phyloP scores from a whole-genome alignment of 2,888 invertebrate genomes.

The Alentia gelatinosa region DNA sequence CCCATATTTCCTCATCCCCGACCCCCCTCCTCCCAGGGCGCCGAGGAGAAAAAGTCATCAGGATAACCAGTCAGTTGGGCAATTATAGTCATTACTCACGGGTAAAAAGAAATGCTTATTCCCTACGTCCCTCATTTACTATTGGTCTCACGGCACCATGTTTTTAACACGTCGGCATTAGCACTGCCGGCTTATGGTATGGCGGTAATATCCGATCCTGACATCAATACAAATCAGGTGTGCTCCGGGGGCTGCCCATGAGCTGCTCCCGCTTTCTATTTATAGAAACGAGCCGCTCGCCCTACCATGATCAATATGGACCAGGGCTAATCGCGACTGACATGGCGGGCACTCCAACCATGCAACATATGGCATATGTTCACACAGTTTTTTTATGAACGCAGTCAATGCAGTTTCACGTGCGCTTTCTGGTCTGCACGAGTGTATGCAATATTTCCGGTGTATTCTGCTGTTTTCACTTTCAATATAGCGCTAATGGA shows the following conservation, averaged over 20 bases:
- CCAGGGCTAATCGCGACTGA: background rate
- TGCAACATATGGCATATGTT: constrained; percentile 17
- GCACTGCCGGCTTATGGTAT: background rate
- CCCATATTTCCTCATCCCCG: background rate
- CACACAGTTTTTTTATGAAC: background rate
- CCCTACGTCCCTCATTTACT: background rate
- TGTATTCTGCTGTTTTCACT: too few relatives aligned
- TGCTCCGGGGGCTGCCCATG: background rate
- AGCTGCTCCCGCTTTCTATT: constrained; percentile 1
- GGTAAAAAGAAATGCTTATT: background rate
- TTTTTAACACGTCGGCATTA: background rate
- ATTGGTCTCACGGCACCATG: background rate
- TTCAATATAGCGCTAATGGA: too few relatives aligned
- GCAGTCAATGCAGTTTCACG: background rate
- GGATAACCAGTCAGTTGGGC: too few relatives aligned
- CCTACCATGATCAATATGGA: background rate
- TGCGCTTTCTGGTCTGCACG: background rate
- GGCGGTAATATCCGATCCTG: background rate
- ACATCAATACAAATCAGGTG: constrained; percentile 26
- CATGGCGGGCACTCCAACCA: background rate
- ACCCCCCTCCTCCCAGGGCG: too few relatives aligned
- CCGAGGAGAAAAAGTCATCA: background rate
- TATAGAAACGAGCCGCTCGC: background rate
- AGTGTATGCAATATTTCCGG: too few relatives aligned
- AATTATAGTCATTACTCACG: background rate